Percentiles rank a stretch among this genome's conserved stretches.
phyloP scores from a whole-genome alignment of 2,888 invertebrate species.

The Lithophane socia region DNA sequence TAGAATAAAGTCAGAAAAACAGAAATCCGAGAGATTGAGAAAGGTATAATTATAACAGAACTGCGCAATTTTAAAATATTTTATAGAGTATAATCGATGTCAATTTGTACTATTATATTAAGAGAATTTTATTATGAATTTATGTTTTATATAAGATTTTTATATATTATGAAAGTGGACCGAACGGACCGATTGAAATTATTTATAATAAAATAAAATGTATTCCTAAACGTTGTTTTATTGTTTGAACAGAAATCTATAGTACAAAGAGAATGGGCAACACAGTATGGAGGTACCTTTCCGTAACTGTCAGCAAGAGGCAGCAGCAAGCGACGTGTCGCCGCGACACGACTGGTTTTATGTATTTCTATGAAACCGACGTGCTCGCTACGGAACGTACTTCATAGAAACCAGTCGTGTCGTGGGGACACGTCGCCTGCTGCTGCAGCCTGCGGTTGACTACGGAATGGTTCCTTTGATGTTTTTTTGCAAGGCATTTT shows the following conservation, averaged over 20 bases:
- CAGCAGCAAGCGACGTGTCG: too few species aligned
- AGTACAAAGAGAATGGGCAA: not conserved
- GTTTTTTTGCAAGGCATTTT: not conserved
- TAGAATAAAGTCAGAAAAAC: not conserved
- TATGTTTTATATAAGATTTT: constrained; percentile 51
- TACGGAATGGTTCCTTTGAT: too few species aligned
- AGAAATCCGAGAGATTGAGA: constrained; percentile 1
- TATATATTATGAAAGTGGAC: not conserved
- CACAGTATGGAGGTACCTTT: too few species aligned
- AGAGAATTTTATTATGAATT: constrained; percentile 51
- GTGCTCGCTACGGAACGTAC: too few species aligned
- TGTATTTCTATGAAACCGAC: too few species aligned
- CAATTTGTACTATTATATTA: constrained; percentile 49
- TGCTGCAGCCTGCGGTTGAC: too few species aligned
- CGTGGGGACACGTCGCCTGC: too few species aligned
- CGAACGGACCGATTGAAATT: constrained; percentile 4
- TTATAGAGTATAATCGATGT: constrained; percentile 29
- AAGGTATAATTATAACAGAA: constrained; percentile 1
- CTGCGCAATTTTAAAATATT: constrained; percentile 40
- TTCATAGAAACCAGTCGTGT: too few species aligned
- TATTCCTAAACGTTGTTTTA: constrained; percentile 33
- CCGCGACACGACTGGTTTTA: too few species aligned
- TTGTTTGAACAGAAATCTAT: not conserved
- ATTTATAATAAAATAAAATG: constrained; percentile 36
- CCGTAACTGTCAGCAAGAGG: too few species aligned